Base-by-base conservation (phyloP, 2,888 invertebrate species). In the Leptinotarsa haldemani region DNA sequence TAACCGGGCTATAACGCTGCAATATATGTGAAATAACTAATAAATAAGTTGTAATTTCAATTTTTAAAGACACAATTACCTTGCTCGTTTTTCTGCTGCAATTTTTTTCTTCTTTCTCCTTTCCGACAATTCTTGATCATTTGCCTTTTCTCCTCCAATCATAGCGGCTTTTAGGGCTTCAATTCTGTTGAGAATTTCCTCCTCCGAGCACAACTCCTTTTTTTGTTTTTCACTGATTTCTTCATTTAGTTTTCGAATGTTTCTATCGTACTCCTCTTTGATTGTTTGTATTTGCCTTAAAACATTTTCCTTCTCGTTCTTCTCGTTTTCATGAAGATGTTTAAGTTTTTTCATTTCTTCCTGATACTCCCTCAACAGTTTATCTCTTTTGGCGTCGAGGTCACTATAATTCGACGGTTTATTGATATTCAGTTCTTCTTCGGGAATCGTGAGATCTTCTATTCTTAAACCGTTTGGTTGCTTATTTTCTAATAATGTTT, bases 141-240 rank as follows among this genome's bases (percentile, higher is more conserved):
- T 89, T 0, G 91, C 92, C 79, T 92, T 90, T 83, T 95, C 95
- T 0, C 95, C 95, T 2, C 95, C 95, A 56, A 96, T 94, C 89
- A 96, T 91, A 69, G 92, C 91, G 63, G 92, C 90, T 83, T 95
- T 92, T 22, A 95, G 88, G 74, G 90, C 89, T 83, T 85, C 85
- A 9, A 87, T 86, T 68, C 87, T 83, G 52, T 83, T 85, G 15
- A 89, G 74, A 13, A 87, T 87, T 74, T 87, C 87, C 16, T 88
- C 87, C 73, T 89, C 87, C 1, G 83, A 80, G 40, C 86, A 85
- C 1, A 71, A 56, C 56, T 84, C 83, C 92, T 92, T 89, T 78
- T 90, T 88, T 76, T 90, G 88, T 70, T 92, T 87, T 22, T 87
- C 86, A 67, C 88, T 86, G 80, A 93, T 89, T 83, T 93, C 92